Conservation (phyloP, 2,113 vertebrate genomes). For the Scolopax mira region DNA sequence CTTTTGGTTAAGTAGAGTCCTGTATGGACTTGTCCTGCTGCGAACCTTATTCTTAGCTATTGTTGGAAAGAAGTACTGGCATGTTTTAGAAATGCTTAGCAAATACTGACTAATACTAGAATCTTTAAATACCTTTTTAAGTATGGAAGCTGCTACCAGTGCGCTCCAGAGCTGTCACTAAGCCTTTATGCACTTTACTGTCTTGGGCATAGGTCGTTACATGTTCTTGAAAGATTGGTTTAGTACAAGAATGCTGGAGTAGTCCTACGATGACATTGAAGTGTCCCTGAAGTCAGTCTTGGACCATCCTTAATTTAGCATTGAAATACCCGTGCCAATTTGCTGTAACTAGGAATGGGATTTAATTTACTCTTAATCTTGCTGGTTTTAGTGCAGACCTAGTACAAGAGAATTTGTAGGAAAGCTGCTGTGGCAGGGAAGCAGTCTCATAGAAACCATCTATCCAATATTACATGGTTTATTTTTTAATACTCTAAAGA, state of each 20-base stretch:
- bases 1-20: neutral
- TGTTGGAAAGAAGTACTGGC: neutral
- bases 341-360: neutral
- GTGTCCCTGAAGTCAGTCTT: neutral
- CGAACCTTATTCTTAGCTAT: neutral
- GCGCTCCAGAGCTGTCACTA: neutral
- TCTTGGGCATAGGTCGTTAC: neutral
- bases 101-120: neutral
- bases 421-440: neutral
- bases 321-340: neutral
- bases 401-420: neutral
- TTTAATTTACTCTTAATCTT: conserved; percentile 19
- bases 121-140: neutral
- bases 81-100: neutral
- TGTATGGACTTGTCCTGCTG: neutral
- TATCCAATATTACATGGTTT: neutral
- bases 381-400: neutral
- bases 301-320: neutral
- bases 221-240: neutral
- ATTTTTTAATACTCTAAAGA: neutral
- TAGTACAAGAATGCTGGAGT: neutral
- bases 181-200: neutral
- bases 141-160: neutral
- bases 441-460: neutral
- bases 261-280: neutral